Conservation (phyloP, 2,888 invertebrate species). For the Cataglyphis livida region DNA sequence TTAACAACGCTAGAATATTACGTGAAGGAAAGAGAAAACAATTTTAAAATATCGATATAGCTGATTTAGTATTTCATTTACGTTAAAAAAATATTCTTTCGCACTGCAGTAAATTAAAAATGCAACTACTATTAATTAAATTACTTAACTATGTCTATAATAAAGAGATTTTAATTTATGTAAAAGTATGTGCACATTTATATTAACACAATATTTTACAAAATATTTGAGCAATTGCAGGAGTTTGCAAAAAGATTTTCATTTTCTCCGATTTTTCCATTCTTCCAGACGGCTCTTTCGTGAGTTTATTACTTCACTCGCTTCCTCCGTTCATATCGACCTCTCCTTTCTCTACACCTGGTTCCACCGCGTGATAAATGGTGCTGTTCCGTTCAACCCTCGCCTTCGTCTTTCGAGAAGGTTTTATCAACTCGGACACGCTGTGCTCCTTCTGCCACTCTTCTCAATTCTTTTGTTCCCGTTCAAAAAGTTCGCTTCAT, state of each 20-base stretch:
- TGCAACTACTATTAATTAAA: neutral
- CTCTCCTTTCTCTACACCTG: slow-evolving; percentile 79
- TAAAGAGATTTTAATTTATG: neutral
- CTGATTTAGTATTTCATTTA: neutral
- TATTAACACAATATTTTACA: slow-evolving; percentile 7
- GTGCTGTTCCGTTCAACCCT: slow-evolving; percentile 77
- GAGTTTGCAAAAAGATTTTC: slow-evolving; percentile 69
- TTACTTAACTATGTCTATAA: neutral
- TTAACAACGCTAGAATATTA: slow-evolving; percentile 20
- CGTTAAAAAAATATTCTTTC: neutral
- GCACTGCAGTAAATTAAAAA: neutral
- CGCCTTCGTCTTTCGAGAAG: slow-evolving; percentile 76
- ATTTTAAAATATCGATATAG: neutral
- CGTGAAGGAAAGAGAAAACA: neutral
- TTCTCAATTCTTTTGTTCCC: slow-evolving; percentile 48
- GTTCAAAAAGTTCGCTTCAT: slow-evolving; percentile 66
- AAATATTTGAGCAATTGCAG: slow-evolving; percentile 63
- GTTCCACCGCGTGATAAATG: slow-evolving; percentile 82
- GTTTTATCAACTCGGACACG: slow-evolving; percentile 81
- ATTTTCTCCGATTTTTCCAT: slow-evolving; percentile 67
- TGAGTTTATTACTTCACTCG: slow-evolving; percentile 72
- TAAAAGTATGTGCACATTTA: neutral
- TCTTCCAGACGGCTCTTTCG: slow-evolving; percentile 67
- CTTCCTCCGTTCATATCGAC: slow-evolving; percentile 65
- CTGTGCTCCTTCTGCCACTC: slow-evolving; percentile 61